Base-by-base conservation (phyloP, 2,113 vertebrate species). In the Bubo bubo region DNA sequence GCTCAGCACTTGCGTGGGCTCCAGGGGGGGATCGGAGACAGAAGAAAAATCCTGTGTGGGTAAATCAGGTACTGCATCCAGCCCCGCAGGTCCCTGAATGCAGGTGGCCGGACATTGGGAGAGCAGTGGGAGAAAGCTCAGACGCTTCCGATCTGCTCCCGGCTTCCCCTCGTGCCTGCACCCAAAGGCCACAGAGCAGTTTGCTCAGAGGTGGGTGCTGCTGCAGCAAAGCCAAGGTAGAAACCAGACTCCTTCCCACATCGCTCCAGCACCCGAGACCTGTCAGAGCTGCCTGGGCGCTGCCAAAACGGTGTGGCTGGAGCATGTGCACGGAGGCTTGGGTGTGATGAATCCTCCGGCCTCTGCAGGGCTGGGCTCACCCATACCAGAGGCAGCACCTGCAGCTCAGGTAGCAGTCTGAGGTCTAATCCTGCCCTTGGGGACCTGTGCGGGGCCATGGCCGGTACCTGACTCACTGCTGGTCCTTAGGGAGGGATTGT, bases 151-250 rank as follows among this genome's bases (percentile, higher is more conserved):
- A 1, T 47, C 74, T 68, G 49, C 63, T 49, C 60, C 19, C 0
- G 0, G 14, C 55, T 73, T 87, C 50, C 56, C 72, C n/a, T 41
- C 0, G 0, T 22, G 12, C 23, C 80, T 3, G 1, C 12, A 11
- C 39, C 23, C 2, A 0, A 24, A 62, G 12, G 9, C 63, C n/a
- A 4, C 2, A 0, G 12, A 20, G 35, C 7, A 1, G 2, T 80
- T 50, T 73, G 88, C 88, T 71, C 2, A 2, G 66, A 28, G 23
- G 2, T 8, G 0, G 8, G 20, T 30, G 55, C 76, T 91, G 49
- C 80, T 41, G 58, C 1, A 5, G 23, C 63, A 58, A 13, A 66
- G 27, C 47, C 14, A 0, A 24, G 17, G 9, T 10, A 14, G 53
- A 47, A 66, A 11, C 19, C 50, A 22, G 55, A 2, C 47, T 79